phyloP scores from a whole-genome alignment of 2,888 invertebrate species.

The Bugula neritina region DNA sequence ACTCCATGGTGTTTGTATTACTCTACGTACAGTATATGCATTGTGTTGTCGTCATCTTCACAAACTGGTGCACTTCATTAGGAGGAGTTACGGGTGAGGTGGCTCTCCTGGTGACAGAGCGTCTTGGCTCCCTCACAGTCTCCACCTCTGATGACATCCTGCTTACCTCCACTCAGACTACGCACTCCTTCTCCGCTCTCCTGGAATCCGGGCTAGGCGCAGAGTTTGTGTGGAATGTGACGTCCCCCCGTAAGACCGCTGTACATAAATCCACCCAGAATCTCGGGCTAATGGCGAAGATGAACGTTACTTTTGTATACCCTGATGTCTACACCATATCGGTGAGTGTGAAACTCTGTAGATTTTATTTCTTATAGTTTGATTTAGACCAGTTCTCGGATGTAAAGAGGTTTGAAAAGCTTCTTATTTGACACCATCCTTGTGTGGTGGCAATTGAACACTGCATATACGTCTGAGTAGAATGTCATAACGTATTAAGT shows the following conservation, averaged over 20 bases:
- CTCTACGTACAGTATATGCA: too few species aligned
- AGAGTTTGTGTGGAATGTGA: conserved; percentile 12
- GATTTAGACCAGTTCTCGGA: background rate
- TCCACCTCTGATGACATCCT: background rate
- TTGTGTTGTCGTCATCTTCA: too few species aligned
- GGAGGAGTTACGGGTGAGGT: background rate
- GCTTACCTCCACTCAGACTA: background rate
- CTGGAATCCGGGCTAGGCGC: conserved; percentile 16
- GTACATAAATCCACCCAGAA: background rate
- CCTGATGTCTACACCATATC: conserved; percentile 1
- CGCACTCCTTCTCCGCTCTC: background rate
- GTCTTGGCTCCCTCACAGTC: background rate
- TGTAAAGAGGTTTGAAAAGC: too few species aligned
- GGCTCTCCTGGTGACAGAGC: background rate
- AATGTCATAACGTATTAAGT: too few species aligned
- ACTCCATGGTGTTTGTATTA: too few species aligned
- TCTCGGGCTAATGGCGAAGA: background rate
- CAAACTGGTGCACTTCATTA: too few species aligned
- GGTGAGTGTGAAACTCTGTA: background rate
- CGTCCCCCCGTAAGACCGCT: background rate
- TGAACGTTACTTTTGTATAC: background rate
- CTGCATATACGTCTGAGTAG: too few species aligned
- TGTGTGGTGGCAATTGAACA: too few species aligned
- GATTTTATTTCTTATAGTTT: background rate
- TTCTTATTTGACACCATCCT: too few species aligned